Evolutionary conservation across 2,113 vertebrate genomes (phyloP).

Genomic region (Drymodes brunneopygia): DNA sequence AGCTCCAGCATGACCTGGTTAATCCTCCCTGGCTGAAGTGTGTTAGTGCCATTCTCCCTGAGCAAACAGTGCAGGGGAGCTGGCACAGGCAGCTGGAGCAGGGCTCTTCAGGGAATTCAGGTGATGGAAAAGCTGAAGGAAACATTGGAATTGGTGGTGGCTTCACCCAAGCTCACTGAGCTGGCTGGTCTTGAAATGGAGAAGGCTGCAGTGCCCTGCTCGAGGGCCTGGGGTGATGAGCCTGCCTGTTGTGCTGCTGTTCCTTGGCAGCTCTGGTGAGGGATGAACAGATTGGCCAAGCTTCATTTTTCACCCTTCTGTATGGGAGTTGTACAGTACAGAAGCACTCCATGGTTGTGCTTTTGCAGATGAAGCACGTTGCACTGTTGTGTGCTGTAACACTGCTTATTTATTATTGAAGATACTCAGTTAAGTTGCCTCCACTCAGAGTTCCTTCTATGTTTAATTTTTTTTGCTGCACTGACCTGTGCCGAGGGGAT

Average conservation of each 20-base stretch:
- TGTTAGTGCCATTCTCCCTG: background rate
- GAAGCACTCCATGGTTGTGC: background rate
- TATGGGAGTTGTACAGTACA: accelerated
- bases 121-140: background rate
- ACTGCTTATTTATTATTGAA: background rate
- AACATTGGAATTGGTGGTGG: background rate
- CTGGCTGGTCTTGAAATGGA: background rate
- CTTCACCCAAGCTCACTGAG: background rate
- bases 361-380: background rate
- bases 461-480: background rate
- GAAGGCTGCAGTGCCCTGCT: background rate
- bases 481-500: background rate
- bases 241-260: background rate
- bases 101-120: background rate
- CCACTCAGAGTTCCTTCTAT: background rate
- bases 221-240: accelerated
- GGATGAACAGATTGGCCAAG: background rate
- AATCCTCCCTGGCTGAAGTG: background rate
- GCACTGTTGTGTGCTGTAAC: background rate
- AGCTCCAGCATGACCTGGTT: background rate
- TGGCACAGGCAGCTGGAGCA: background rate
- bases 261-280: background rate
- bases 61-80: background rate
- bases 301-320: background rate
- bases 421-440: background rate